phyloP scores from a whole-genome alignment of 2,797 vertebrate genomes.

The Hemibagrus guttatus region DNA sequence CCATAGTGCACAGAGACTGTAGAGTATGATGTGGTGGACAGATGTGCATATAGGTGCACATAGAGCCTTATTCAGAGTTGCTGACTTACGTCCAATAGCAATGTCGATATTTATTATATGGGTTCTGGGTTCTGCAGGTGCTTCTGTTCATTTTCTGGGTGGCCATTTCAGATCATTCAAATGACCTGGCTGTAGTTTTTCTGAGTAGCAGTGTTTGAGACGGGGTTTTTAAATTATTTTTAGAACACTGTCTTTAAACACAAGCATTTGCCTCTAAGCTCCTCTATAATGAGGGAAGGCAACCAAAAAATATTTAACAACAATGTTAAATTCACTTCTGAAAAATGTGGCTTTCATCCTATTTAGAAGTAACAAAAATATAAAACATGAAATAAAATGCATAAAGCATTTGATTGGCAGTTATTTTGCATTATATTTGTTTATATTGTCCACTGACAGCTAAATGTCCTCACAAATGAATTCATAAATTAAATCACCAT shows the following conservation, averaged over 20 bases:
- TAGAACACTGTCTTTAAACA: neutral
- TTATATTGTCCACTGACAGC: neutral
- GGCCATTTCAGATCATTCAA: neutral
- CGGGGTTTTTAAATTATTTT: neutral
- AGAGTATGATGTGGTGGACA: conserved; percentile 9
- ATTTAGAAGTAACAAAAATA: neutral
- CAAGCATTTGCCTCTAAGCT: neutral
- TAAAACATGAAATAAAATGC: neutral
- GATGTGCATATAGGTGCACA: conserved; percentile 5
- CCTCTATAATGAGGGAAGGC: neutral
- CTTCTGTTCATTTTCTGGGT: neutral
- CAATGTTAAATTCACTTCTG: neutral
- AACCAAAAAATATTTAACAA: neutral
- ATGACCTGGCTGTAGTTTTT: neutral
- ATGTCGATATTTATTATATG: neutral
- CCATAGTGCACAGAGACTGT: neutral
- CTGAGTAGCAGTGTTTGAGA: neutral
- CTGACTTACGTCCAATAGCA: neutral
- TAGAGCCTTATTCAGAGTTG: neutral
- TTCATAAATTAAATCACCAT: too few species aligned
- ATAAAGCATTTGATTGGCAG: neutral
- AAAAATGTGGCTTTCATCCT: neutral
- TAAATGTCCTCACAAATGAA: neutral
- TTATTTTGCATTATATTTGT: neutral
- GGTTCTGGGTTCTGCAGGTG: neutral